These are phyloP conservation scores for Colletes gigas DNA, from an alignment of 1,140 invertebrate genomes.

Conservation along the genomic window DNA sequence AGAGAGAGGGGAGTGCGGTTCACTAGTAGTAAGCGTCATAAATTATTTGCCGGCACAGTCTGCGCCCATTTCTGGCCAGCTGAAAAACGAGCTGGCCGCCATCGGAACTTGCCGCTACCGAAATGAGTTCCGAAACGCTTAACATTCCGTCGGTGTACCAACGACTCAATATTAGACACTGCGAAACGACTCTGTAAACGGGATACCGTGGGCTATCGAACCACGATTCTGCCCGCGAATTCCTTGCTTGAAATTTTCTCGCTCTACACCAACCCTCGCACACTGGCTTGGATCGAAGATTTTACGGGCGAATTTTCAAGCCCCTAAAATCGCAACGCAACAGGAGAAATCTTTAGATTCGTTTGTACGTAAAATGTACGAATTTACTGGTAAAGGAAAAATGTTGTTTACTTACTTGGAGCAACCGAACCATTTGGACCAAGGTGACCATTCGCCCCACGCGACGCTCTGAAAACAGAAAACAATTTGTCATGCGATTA, in stretches of 20 bases:
- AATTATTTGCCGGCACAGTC: conserved; percentile 68
- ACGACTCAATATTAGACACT: background rate
- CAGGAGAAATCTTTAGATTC: no score
- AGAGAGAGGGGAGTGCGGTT: conserved; percentile 50
- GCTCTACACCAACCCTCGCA: no score
- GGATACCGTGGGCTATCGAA: background rate
- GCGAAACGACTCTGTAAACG: background rate
- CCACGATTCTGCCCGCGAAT: background rate
- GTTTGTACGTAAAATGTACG: no score
- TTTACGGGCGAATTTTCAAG: no score
- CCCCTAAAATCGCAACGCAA: background rate
- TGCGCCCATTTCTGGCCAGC: conserved; percentile 62
- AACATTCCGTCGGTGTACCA: conserved; percentile 64
- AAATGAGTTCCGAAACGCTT: conserved; percentile 63
- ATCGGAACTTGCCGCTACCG: conserved; percentile 46
- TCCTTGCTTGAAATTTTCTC: no score
- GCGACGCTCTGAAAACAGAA: conserved; percentile 71
- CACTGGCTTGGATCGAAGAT: no score
- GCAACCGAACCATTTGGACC: conserved; percentile 85
- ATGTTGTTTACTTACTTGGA: conserved; percentile 73
- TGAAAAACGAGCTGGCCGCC: conserved; percentile 64
- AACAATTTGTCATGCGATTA: conserved; percentile 41
- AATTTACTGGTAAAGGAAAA: background rate
- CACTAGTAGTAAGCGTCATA: conserved; percentile 74
- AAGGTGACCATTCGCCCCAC: conserved; percentile 83